These are phyloP conservation scores for Mylabris sibirica DNA, from an alignment of 2,888 invertebrate genomes.

Conservation along the genomic window DNA sequence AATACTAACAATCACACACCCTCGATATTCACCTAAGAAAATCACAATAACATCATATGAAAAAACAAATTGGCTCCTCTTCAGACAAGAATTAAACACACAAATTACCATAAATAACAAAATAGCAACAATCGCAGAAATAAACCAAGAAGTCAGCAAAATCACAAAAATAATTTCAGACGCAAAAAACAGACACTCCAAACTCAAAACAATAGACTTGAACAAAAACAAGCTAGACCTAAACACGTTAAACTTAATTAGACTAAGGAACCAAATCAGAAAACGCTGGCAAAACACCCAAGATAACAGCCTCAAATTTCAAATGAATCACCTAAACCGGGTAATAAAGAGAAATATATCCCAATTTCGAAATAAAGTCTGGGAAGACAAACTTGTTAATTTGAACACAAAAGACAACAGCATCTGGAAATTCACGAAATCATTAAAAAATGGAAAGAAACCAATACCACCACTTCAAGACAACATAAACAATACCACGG, in stretches of 20 bases:
- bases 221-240: background rate
- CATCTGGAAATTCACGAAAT: background rate
- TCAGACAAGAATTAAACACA: background rate
- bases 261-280: background rate
- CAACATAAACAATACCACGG: too few species aligned
- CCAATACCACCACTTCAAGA: background rate
- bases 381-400: background rate
- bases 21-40: background rate
- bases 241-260: background rate
- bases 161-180: background rate
- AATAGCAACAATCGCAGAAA: background rate
- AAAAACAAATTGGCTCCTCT: background rate
- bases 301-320: background rate
- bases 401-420: background rate
- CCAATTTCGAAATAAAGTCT: background rate
- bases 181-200: background rate
- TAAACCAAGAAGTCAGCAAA: background rate
- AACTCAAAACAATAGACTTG: background rate
- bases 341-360: background rate
- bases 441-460: background rate
- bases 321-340: background rate
- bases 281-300: background rate
- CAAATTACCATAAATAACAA: background rate
- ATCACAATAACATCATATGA: background rate
- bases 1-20: background rate